These are phyloP conservation scores for Gortyna flavago DNA, from an alignment of 2,888 invertebrate species.

Conservation along the genomic window DNA sequence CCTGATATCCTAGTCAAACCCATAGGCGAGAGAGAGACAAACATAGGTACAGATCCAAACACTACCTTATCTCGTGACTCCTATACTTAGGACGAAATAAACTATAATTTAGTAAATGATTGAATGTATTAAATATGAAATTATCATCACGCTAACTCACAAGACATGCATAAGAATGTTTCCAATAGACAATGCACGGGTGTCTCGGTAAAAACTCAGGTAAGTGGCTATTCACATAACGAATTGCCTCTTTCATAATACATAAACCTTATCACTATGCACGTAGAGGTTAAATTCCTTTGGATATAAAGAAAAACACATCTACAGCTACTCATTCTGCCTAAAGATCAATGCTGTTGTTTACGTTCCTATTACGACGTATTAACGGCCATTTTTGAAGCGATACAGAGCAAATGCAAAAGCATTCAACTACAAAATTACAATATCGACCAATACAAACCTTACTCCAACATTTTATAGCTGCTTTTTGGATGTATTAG, in stretches of 20 bases:
- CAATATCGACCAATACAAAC: background rate
- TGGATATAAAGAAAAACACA: constrained; percentile 21
- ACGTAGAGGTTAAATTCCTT: constrained; percentile 13
- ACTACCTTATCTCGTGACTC: constrained; percentile 21
- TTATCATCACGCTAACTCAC: constrained; percentile 60
- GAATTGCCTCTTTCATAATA: constrained; percentile 41
- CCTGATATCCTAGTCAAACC: constrained; percentile 1
- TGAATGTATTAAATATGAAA: constrained; percentile 64
- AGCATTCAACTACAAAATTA: constrained; percentile 19
- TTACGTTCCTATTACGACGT: constrained; percentile 61
- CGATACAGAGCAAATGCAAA: constrained; percentile 55
- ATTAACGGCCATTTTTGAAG: constrained; percentile 59
- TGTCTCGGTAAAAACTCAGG: constrained; percentile 76
- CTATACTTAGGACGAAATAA: constrained; percentile 55
- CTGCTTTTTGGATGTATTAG: constrained; percentile 4
- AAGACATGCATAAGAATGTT: constrained; percentile 72
- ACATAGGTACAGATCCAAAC: constrained; percentile 20
- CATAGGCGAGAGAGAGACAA: constrained; percentile 15
- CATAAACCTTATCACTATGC: background rate
- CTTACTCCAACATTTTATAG: constrained; percentile 8
- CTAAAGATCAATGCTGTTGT: constrained; percentile 60
- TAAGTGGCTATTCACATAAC: constrained; percentile 69
- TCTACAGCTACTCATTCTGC: constrained; percentile 48
- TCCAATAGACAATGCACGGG: constrained; percentile 73
- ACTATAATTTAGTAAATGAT: constrained; percentile 64